Evolutionary conservation across 2,113 vertebrate genomes (phyloP), one percentile per base, ranked within the genome.

Genomic region (Pelvicachromis taeniatus): DNA sequence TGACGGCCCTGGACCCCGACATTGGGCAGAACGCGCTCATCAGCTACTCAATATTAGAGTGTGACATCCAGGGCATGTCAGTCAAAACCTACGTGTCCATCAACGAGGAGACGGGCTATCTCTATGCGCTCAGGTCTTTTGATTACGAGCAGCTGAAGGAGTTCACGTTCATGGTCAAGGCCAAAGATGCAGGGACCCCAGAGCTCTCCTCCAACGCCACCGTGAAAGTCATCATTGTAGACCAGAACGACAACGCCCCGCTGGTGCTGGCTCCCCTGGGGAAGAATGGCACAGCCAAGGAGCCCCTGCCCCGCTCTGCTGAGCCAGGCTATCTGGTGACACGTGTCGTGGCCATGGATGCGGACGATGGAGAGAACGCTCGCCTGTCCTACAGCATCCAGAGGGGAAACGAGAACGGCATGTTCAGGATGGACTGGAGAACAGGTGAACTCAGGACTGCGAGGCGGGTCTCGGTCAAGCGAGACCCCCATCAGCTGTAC

Each of bases 31-130:
- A 99, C 77, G 96, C 98, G 1, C 96, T 96, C 78, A 96, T 99
- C 78, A 96, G 96, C 89, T 99, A 99, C 93, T 97, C 97, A 83
- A 99, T 99, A 90, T 91, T 99, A 73, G 98, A 99, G 91, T 97
- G 97, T 90, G 98, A 98, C 88, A 99, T 99, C 88, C 98, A 98
- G 95, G 98, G 97, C 89, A 99, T 99, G 98, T 98, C 98, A 1
- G 97, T 99, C 33, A 97, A 97, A 93, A 99, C 98, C n/a, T 99
- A 99, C 10, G 99, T 99, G 93, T 99, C 98, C 80, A 98, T 99
- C 95, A 99, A 99, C 91, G 96, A 98, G 2, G 98, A 99, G 94
- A 99, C 98, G 6, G 99, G 99, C 23, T 99, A 98, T 83, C 95
- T 99, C 82, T 99, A 99, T 48, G 99, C 99, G 0, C 96, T 99